Evolutionary conservation across 2,113 vertebrate genomes (phyloP), one percentile per base, ranked within the genome.

Genomic region (Probosciger aterrimus): DNA sequence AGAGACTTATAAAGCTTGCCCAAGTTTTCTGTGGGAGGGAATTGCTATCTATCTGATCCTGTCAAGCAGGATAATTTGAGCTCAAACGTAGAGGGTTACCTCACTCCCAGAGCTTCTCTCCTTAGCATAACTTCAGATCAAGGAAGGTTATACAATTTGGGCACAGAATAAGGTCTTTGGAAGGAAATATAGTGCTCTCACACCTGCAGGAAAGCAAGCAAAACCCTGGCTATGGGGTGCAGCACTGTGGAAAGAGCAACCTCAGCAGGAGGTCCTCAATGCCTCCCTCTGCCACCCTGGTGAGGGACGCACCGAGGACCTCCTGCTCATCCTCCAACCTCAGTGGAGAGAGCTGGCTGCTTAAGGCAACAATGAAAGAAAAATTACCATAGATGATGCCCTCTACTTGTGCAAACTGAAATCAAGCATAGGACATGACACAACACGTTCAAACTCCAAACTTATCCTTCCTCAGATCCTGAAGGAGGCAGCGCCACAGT

Each of bases 381-480:
- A 63, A 83, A 68, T 37, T 73, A 67, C 28, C 55, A 28, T 0
- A 49, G 68, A 68, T 4, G 9, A 73, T 69, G 52, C 43, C 20
- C 78, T 94, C 94, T 93, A 96, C 84, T 74, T 91, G 69, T 67
- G 67, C 59, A 92, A 85, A 91, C 35, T 22, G 80, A 90, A 95
- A 87, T 65, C 59, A 95, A 91, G 78, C 52, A 18, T 2, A 10
- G 73, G 93, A 95, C 96, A 64, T 92, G 96, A 96, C 86, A 91
- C 70, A 68, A 87, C 23, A 70, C 0, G 75, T 74, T 67, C 44
- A 28, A 91, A 81, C 73, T 79, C 71, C 39, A 79, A 75, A 91
- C 65, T 94, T 60, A 83, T 96, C 37, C 60, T 57, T 95, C 77
- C 91, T 93, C 86, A 64, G 84, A 95, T 95, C 77, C 85, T 39